phyloP scores from a whole-genome alignment of 2,113 vertebrate species.

The Pelusios castaneus region DNA sequence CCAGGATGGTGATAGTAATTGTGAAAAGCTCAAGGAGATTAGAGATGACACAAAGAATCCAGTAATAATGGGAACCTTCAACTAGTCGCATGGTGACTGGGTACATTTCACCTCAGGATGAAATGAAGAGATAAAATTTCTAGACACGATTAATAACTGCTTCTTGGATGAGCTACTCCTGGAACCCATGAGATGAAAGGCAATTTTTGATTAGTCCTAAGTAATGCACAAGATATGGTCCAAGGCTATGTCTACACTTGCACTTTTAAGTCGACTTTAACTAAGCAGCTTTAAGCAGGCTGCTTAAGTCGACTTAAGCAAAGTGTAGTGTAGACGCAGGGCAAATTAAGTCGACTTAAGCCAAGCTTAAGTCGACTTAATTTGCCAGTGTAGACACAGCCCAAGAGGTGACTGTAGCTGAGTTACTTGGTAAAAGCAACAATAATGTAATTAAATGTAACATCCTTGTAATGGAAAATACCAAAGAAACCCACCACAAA shows the following conservation, averaged over 20 bases:
- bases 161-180: not conserved
- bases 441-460: not conserved
- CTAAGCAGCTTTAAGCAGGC: too few relatives aligned
- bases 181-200: not conserved
- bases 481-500: not conserved
- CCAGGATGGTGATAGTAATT: not conserved
- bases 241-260: too few relatives aligned
- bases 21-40: not conserved
- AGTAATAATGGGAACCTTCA: not conserved
- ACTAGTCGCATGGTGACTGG: not conserved
- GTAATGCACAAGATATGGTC: too few relatives aligned
- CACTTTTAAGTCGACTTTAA: too few relatives aligned
- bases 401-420: too few relatives aligned
- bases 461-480: not conserved
- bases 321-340: too few relatives aligned
- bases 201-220: too few relatives aligned
- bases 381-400: too few relatives aligned
- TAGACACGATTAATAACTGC: not conserved
- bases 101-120: not conserved
- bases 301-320: too few relatives aligned
- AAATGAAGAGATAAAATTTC: not conserved
- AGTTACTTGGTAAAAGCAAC: not conserved
- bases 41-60: not conserved
- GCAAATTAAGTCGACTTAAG: too few relatives aligned
- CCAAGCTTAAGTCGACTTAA: too few relatives aligned